These are phyloP conservation scores for Phyto melanocephala DNA, from an alignment of 2,888 invertebrate species.

Conservation along the genomic window DNA sequence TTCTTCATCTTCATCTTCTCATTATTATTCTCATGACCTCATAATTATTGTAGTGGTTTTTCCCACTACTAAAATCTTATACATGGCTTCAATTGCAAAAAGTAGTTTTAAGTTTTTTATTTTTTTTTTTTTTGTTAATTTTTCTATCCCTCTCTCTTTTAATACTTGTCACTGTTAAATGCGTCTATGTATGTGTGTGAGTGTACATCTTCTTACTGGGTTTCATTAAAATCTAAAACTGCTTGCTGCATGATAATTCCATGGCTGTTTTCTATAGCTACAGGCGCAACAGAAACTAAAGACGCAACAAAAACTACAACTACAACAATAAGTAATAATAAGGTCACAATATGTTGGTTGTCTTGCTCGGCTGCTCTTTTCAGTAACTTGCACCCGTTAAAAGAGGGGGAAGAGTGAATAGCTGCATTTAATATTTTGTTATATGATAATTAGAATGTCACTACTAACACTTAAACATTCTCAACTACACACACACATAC, in stretches of 20 bases:
- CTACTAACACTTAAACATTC: background rate
- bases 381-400: background rate
- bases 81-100: conserved; percentile 3
- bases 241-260: background rate
- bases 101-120: background rate
- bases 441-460: conserved; percentile 41
- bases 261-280: background rate
- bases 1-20: background rate
- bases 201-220: conserved; percentile 17
- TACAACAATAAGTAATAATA: conserved; percentile 53
- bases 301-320: background rate
- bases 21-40: conserved; percentile 46
- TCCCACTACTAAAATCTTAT: background rate
- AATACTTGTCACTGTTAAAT: conserved; percentile 45
- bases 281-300: background rate
- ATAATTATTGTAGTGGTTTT: conserved; percentile 44
- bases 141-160: conserved; percentile 18
- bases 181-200: background rate
- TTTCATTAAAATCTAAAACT: conserved; percentile 36
- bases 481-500: background rate
- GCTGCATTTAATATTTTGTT: background rate
- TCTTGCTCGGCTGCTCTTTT: background rate
- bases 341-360: conserved; percentile 42
- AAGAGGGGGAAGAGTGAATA: background rate
- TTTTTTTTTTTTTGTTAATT: background rate